These are phyloP conservation scores for Corydoras maculifer DNA, from an alignment of 2,113 vertebrate species.

Conservation along the genomic window DNA sequence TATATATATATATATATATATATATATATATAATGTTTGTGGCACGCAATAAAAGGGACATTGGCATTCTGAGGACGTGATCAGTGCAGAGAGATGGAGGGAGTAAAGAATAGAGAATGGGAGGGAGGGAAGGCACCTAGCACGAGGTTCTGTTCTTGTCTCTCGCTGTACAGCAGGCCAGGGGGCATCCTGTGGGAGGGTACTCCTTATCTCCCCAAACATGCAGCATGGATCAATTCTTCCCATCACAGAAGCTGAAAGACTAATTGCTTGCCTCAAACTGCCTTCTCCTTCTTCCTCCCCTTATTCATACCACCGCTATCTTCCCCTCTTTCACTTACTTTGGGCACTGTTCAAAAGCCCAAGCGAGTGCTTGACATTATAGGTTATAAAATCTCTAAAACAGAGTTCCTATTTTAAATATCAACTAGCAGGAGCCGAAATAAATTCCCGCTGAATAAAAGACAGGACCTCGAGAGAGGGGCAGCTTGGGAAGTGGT, in stretches of 20 bases:
- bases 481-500: too few species aligned
- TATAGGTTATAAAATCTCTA: background rate
- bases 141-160: constrained; percentile 37
- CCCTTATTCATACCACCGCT: constrained; percentile 33
- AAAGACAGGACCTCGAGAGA: too few species aligned
- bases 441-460: too few species aligned
- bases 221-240: constrained; percentile 72
- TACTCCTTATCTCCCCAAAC: constrained; percentile 69
- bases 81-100: constrained; percentile 14
- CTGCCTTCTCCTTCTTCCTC: constrained; percentile 46
- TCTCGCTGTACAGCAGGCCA: constrained; percentile 49
- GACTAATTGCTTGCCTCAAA: constrained; percentile 50
- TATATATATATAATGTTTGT: background rate
- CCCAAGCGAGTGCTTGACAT: background rate
- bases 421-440: background rate
- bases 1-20: too few species aligned
- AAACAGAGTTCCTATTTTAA: background rate
- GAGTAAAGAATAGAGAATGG: constrained; percentile 11
- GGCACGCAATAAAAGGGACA: constrained; percentile 19
- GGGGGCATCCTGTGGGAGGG: constrained; percentile 63
- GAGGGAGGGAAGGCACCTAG: constrained; percentile 15
- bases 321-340: constrained; percentile 2
- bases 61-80: constrained; percentile 39
- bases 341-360: background rate
- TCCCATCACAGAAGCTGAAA: constrained; percentile 59